Percentiles rank a stretch among this genome's conserved stretches.
phyloP scores from a whole-genome alignment of 2,888 invertebrate genomes.

The Mycalesis mineus region DNA sequence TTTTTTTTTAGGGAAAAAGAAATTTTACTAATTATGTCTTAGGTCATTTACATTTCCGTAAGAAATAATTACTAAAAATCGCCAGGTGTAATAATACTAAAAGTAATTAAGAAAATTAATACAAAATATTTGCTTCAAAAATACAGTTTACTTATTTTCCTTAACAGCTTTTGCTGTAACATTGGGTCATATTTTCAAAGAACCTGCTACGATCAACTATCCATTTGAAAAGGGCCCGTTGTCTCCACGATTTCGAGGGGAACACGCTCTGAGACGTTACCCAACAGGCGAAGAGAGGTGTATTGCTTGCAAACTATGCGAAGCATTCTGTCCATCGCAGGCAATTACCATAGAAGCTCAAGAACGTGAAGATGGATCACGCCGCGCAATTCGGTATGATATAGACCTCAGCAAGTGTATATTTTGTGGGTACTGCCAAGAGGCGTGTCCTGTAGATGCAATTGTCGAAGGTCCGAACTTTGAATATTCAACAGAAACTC shows the following conservation, averaged over 20 bases:
- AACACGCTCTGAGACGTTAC: slow-evolving; percentile 97
- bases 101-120: no score
- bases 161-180: slow-evolving; percentile 86
- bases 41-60: no score
- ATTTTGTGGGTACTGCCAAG: slow-evolving; percentile 99
- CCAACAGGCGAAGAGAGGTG: slow-evolving; percentile 99
- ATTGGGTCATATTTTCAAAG: slow-evolving; percentile 82
- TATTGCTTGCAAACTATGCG: slow-evolving; percentile 99
- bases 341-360: slow-evolving; percentile 99
- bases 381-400: slow-evolving; percentile 98
- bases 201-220: slow-evolving; percentile 99
- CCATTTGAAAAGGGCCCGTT: slow-evolving; percentile 99
- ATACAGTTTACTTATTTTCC: slow-evolving; percentile 20
- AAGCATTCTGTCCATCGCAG: slow-evolving; percentile 99
- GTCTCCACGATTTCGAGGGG: slow-evolving; percentile 97
- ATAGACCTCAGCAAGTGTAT: slow-evolving; percentile 99
- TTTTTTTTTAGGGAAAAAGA: no score
- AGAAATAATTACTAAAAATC: no score
- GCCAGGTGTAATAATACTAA: no score
- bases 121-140: no score
- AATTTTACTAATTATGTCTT: no score
- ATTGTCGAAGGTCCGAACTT: slow-evolving; percentile 99
- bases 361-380: slow-evolving; percentile 94
- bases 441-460: slow-evolving; percentile 98
- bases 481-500: slow-evolving; percentile 98